Conservation (phyloP, 2,797 vertebrate species). For the Macroramphosus scolopax region DNA sequence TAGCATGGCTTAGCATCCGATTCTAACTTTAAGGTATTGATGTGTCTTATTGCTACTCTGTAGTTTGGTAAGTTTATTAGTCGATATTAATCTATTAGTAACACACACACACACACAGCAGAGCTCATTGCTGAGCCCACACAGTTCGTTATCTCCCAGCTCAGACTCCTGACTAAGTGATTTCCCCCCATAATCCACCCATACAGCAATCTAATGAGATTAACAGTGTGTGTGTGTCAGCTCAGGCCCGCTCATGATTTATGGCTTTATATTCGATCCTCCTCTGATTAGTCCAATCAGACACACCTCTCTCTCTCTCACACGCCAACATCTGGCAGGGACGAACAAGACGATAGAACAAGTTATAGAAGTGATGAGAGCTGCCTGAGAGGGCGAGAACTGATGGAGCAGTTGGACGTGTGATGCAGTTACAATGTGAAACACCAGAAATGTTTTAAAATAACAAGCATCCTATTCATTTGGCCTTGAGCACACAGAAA, state of each 20-base stretch:
- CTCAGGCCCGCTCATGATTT: constrained; percentile 61
- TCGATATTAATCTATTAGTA: too few relatives aligned
- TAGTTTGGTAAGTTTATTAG: too few relatives aligned
- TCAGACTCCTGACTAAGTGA: constrained; percentile 60
- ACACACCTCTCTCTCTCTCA: constrained; percentile 12
- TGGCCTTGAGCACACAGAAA: constrained; percentile 59
- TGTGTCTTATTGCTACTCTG: too few relatives aligned
- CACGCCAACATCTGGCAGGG: constrained; percentile 25
- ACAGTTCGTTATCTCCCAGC: constrained; percentile 35
- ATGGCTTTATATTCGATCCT: constrained; percentile 70
- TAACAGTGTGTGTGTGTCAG: constrained; percentile 57
- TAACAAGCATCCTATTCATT: constrained; percentile 33
- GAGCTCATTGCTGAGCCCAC: constrained; percentile 33
- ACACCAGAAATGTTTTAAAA: constrained; percentile 38
- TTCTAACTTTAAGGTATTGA: too few relatives aligned
- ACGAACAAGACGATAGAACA: too few relatives aligned
- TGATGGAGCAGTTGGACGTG: constrained; percentile 15
- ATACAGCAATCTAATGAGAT: constrained; percentile 70
- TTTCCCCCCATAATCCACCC: constrained; percentile 67
- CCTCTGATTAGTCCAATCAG: constrained; percentile 68
- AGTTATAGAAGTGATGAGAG: not conserved
- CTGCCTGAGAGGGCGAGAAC: constrained; percentile 12
- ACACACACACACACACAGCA: constrained; percentile 13
- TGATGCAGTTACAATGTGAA: constrained; percentile 31
- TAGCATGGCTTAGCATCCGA: too few relatives aligned